Evolutionary conservation across 2,113 vertebrate genomes (phyloP).

Genomic region (Dipodomys spectabilis): DNA sequence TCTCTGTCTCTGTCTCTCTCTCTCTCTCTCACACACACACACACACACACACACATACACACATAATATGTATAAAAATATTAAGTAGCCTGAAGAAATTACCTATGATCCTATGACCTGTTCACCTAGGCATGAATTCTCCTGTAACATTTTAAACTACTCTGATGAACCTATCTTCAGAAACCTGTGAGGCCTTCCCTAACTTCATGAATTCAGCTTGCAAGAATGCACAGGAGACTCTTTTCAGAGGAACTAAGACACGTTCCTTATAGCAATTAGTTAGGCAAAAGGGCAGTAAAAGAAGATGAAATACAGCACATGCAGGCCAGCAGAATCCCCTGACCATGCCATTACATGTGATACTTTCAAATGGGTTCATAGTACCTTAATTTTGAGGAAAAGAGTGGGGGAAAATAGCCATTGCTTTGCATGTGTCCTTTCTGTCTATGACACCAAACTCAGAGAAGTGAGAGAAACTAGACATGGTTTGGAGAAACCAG

Average conservation of each 20-base stretch:
- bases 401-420: conserved; percentile 37
- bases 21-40: background rate
- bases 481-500: background rate
- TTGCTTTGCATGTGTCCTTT: conserved; percentile 65
- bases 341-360: conserved; percentile 52
- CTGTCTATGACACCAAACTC: conserved; percentile 58
- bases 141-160: conserved; percentile 44
- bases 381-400: conserved; percentile 60
- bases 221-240: background rate
- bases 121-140: conserved; percentile 68
- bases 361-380: conserved; percentile 52
- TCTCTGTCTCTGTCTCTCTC: too few species aligned
- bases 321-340: conserved; percentile 70
- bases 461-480: conserved; percentile 51
- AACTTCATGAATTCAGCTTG: background rate
- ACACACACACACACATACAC: background rate
- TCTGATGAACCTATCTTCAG: conserved; percentile 13
- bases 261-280: conserved; percentile 32
- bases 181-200: background rate
- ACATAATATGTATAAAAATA: background rate
- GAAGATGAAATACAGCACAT: conserved; percentile 35
- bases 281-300: conserved; percentile 40
- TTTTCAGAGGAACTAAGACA: conserved; percentile 23
- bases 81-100: conserved; percentile 1
- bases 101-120: background rate